phyloP scores from a whole-genome alignment of 2,113 vertebrate species.

The Dasyprocta punctata region DNA sequence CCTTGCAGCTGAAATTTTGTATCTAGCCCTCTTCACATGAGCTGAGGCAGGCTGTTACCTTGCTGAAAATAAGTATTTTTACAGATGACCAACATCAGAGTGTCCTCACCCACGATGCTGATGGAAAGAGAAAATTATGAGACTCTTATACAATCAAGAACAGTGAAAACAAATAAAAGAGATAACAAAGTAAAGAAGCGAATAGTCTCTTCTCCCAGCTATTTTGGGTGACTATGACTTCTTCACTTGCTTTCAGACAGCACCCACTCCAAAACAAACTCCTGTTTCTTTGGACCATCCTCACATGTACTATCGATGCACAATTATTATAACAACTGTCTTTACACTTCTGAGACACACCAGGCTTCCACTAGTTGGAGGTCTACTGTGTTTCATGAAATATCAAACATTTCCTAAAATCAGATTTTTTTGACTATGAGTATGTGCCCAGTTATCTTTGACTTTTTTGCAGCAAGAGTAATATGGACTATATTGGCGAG shows the following conservation, averaged over 20 bases:
- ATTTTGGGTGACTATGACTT: not conserved
- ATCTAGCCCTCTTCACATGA: not conserved
- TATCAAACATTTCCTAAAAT: not conserved
- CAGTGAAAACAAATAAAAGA: not conserved
- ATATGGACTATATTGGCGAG: not conserved
- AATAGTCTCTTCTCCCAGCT: not conserved
- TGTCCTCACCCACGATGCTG: not conserved
- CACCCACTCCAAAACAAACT: not conserved
- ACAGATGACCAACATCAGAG: not conserved
- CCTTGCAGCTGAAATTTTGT: slow-evolving; percentile 17
- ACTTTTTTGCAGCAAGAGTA: not conserved
- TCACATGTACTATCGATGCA: not conserved
- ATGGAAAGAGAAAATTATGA: not conserved
- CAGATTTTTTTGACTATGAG: not conserved
- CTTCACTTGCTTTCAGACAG: not conserved
- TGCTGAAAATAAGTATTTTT: slow-evolving; percentile 43
- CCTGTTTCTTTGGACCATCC: not conserved
- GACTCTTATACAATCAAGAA: not conserved
- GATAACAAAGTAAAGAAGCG: not conserved
- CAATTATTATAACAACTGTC: not conserved
- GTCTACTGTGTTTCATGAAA: not conserved
- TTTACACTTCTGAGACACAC: not conserved
- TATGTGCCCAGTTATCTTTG: not conserved
- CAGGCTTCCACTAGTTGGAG: not conserved
- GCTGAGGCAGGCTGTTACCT: not conserved